These are phyloP conservation scores for Gymnosoma rotundatum DNA, from an alignment of 2,888 invertebrate genomes.

Conservation along the genomic window DNA sequence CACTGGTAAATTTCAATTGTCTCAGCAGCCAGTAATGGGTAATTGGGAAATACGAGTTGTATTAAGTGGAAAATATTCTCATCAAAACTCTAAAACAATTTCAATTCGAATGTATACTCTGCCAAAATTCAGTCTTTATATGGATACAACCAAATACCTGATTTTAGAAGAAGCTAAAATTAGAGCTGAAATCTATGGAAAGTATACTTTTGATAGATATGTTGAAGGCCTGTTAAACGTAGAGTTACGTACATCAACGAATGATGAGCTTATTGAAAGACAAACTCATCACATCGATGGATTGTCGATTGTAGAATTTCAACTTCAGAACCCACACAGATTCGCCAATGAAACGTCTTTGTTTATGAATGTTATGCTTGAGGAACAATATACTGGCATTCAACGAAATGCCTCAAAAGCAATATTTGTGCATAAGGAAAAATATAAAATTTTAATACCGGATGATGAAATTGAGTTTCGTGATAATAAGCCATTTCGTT, in stretches of 20 bases:
- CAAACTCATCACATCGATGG: constrained; percentile 22
- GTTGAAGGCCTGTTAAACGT: constrained; percentile 91
- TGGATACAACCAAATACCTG: constrained; percentile 91
- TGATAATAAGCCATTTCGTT: constrained; percentile 33
- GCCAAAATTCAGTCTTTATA: constrained; percentile 95
- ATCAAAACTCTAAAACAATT: constrained; percentile 73
- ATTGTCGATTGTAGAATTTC: constrained; percentile 4
- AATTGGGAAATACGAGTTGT: constrained; percentile 91
- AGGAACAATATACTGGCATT: constrained; percentile 39
- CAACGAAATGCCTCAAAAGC: not conserved
- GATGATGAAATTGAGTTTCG: constrained; percentile 20
- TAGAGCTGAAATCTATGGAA: constrained; percentile 75
- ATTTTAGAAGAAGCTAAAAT: constrained; percentile 85
- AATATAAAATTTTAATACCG: constrained; percentile 28
- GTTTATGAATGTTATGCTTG: not conserved
- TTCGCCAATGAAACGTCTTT: not conserved
- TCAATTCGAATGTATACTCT: constrained; percentile 94
- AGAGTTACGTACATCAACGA: constrained; percentile 86
- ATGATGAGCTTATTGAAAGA: not conserved
- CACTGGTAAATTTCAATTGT: constrained; percentile 89
- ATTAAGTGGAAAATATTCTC: constrained; percentile 81
- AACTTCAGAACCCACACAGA: not conserved
- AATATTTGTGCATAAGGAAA: not conserved
- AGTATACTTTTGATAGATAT: constrained; percentile 92
- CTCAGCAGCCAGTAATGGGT: constrained; percentile 92